Percentiles rank a stretch among this genome's conserved stretches.
Conservation (phyloP, 2,888 invertebrate species). For the Cremastobaeus sp. region DNA sequence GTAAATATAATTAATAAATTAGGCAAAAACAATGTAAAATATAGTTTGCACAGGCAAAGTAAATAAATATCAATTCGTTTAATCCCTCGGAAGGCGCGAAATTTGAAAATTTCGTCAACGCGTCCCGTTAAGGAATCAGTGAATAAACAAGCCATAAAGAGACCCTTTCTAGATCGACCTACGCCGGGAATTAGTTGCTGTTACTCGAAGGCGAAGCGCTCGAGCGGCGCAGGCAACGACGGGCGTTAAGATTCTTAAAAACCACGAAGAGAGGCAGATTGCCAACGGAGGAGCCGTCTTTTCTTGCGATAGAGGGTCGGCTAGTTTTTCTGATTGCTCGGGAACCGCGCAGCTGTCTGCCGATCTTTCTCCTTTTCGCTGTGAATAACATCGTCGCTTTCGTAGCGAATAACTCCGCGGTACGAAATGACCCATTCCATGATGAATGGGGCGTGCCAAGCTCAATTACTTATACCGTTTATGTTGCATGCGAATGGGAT, state of each 20-base stretch:
- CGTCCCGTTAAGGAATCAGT: slow-evolving; percentile 44
- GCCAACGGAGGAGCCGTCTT: slow-evolving; percentile 48
- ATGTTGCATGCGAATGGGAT: slow-evolving; percentile 35
- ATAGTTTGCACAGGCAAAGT: background rate
- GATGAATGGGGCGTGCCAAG: slow-evolving; percentile 48
- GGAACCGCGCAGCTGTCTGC: slow-evolving; percentile 76
- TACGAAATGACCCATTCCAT: slow-evolving; percentile 60
- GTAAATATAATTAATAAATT: no score
- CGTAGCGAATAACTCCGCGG: slow-evolving; percentile 67
- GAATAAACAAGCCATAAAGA: slow-evolving; percentile 52
- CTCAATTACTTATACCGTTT: slow-evolving; percentile 44
- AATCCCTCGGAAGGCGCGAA: no score
- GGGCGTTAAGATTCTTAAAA: slow-evolving; percentile 74
- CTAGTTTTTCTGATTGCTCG: slow-evolving; percentile 77
- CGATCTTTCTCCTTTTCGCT: slow-evolving; percentile 58
- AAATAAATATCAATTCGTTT: background rate
- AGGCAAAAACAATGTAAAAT: background rate
- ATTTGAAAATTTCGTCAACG: background rate
- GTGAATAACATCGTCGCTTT: slow-evolving; percentile 68
- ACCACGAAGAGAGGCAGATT: slow-evolving; percentile 69
- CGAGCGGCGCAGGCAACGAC: slow-evolving; percentile 66
- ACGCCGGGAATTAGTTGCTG: slow-evolving; percentile 65
- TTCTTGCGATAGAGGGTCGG: slow-evolving; percentile 52
- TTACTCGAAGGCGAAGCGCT: slow-evolving; percentile 71
- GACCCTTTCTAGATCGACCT: slow-evolving; percentile 63